Percentiles rank a stretch among this genome's conserved stretches.
Evolutionary conservation across 2,113 vertebrate species (phyloP).

Genomic region (Progne subis): DNA sequence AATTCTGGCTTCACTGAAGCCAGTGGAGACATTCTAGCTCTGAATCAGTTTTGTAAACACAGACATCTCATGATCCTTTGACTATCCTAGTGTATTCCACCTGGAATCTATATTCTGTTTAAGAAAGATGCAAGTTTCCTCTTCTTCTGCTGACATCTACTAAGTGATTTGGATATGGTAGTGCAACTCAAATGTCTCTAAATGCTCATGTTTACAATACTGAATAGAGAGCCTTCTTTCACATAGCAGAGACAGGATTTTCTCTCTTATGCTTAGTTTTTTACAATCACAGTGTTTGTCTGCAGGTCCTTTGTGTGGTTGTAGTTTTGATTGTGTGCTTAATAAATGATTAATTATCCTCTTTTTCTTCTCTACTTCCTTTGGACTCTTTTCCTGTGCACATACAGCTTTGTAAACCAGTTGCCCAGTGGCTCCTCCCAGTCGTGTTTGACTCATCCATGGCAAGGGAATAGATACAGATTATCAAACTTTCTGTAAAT

Average conservation of each 20-base stretch:
- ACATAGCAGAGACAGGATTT: background rate
- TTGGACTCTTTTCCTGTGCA: background rate
- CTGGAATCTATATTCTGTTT: background rate
- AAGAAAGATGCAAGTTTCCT: background rate
- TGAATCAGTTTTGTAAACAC: background rate
- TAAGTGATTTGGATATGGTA: background rate
- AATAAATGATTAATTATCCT: constrained; percentile 8
- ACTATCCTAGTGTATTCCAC: background rate
- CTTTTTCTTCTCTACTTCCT: background rate
- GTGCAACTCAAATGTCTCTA: background rate
- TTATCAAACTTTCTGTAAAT: background rate
- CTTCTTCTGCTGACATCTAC: background rate
- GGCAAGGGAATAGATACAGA: background rate
- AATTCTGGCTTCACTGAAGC: background rate
- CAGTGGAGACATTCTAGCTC: background rate
- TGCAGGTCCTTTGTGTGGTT: background rate
- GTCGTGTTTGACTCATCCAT: background rate
- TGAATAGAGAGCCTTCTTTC: background rate
- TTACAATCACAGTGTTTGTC: background rate
- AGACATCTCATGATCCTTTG: background rate
- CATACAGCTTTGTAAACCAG: background rate
- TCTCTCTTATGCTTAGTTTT: background rate
- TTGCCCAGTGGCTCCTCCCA: background rate
- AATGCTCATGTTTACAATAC: background rate
- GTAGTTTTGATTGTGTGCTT: background rate